phyloP scores from a whole-genome alignment of 2,797 vertebrate species.

The Trachops cirrhosus region DNA sequence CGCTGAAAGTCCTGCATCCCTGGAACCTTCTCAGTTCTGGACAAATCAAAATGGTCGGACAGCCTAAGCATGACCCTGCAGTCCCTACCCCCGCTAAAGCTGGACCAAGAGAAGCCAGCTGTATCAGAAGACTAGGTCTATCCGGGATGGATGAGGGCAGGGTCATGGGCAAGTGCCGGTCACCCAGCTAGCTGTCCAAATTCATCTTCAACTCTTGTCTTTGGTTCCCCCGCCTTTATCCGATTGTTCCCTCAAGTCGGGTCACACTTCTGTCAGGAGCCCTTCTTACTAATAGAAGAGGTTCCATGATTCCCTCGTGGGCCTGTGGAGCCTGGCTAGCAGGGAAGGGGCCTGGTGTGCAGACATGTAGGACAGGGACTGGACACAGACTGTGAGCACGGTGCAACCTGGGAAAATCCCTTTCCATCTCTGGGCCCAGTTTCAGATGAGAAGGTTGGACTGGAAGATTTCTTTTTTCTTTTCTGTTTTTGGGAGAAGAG shows the following conservation, averaged over 20 bases:
- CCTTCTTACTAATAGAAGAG: neutral
- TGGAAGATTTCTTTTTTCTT: neutral
- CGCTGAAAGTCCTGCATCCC: neutral
- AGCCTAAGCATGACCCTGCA: neutral
- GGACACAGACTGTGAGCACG: neutral
- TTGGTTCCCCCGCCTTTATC: neutral
- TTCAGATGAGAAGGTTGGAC: neutral
- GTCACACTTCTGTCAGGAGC: neutral
- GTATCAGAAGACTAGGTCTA: neutral
- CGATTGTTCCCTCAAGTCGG: neutral
- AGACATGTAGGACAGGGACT: neutral
- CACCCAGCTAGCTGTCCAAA: neutral
- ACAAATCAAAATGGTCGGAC: neutral
- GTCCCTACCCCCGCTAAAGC: too few species aligned
- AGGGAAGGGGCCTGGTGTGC: neutral
- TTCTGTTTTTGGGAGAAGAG: neutral
- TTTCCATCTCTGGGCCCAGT: neutral
- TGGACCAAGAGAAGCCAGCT: neutral
- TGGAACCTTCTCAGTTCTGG: neutral
- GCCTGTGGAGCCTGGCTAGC: neutral
- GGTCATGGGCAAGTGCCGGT: accelerated
- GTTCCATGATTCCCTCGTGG: neutral
- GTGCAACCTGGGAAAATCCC: neutral
- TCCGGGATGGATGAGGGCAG: neutral
- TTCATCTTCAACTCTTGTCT: neutral